These are phyloP conservation scores for Ornithorhynchus anatinus DNA, from an alignment of 2,113 vertebrate species.

Conservation along the genomic window DNA sequence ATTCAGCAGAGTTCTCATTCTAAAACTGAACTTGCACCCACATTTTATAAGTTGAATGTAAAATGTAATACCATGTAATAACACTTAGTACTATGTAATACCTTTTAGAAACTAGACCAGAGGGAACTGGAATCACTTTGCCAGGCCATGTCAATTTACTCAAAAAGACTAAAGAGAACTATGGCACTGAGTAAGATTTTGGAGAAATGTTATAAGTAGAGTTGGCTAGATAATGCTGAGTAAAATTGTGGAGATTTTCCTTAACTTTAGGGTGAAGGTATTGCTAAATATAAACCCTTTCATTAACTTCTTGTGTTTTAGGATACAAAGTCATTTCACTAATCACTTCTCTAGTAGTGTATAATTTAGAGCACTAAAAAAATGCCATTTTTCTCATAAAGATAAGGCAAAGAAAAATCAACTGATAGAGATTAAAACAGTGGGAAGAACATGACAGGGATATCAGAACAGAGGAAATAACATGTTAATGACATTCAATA, in stretches of 20 bases:
- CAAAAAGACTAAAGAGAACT: no score
- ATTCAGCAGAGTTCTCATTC: no score
- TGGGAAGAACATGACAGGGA: slow-evolving; percentile 70
- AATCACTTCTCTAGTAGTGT: slow-evolving; percentile 40
- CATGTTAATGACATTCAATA: slow-evolving; percentile 82
- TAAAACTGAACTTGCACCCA: no score
- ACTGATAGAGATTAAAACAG: slow-evolving; percentile 59
- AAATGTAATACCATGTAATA: no score
- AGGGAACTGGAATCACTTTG: no score
- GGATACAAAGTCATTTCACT: slow-evolving; percentile 34
- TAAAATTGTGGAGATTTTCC: slow-evolving; percentile 33
- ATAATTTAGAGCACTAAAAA: slow-evolving; percentile 64
- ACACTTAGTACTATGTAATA: no score
- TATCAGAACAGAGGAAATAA: slow-evolving; percentile 72
- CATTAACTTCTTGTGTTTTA: slow-evolving; percentile 61
- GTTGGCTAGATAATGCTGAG: no score
- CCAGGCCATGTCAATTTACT: no score
- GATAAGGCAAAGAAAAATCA: slow-evolving; percentile 51
- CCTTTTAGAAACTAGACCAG: no score
- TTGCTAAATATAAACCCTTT: slow-evolving; percentile 33
- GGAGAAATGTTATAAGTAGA: no score
- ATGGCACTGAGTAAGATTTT: no score
- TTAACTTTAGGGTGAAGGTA: background rate
- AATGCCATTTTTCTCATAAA: slow-evolving; percentile 54
- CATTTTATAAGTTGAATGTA: no score